A percentile compares a stretch with the other conserved stretches of the same genome.
Conservation (phyloP, 2,888 invertebrate genomes). For the Epirrhoe tristata region DNA sequence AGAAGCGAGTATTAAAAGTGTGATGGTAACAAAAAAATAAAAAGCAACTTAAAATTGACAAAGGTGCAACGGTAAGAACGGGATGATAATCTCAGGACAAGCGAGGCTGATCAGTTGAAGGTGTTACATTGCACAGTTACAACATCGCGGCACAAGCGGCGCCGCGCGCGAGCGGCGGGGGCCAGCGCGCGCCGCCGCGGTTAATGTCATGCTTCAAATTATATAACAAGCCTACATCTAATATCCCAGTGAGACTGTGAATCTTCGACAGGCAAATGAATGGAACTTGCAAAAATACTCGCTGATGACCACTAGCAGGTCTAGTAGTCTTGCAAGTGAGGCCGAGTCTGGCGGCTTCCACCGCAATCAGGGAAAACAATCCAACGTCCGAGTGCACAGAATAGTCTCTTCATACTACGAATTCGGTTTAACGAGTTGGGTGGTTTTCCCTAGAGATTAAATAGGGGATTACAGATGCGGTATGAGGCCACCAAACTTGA, state of each 20-base stretch:
- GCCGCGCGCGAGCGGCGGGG: slow-evolving; percentile 58
- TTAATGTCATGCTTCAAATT: slow-evolving; percentile 81
- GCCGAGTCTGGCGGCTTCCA: slow-evolving; percentile 69
- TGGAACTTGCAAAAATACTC: slow-evolving; percentile 80
- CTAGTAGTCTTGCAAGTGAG: slow-evolving; percentile 80
- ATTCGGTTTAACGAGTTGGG: slow-evolving; percentile 23
- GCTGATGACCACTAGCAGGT: slow-evolving; percentile 61
- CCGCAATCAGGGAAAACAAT: slow-evolving; percentile 54
- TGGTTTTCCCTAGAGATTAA: slow-evolving; percentile 50
- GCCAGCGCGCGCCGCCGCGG: slow-evolving; percentile 1
- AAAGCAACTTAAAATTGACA: slow-evolving; percentile 84
- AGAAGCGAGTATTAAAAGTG: slow-evolving; percentile 78
- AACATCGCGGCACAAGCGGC: slow-evolving; percentile 70
- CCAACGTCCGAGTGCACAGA: slow-evolving; percentile 25
- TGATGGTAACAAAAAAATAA: slow-evolving; percentile 78
- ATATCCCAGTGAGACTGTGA: slow-evolving; percentile 80
- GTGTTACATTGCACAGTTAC: slow-evolving; percentile 84
- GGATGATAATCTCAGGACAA: slow-evolving; percentile 84
- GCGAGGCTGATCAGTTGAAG: slow-evolving; percentile 81
- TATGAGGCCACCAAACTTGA: slow-evolving; percentile 67
- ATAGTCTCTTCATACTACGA: background rate
- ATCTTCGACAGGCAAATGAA: slow-evolving; percentile 78
- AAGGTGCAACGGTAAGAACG: slow-evolving; percentile 84
- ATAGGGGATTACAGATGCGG: slow-evolving; percentile 53
- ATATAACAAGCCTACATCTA: slow-evolving; percentile 81